Evolutionary conservation across 2,113 vertebrate species (phyloP).

Genomic region (Catharus fuscescens): DNA sequence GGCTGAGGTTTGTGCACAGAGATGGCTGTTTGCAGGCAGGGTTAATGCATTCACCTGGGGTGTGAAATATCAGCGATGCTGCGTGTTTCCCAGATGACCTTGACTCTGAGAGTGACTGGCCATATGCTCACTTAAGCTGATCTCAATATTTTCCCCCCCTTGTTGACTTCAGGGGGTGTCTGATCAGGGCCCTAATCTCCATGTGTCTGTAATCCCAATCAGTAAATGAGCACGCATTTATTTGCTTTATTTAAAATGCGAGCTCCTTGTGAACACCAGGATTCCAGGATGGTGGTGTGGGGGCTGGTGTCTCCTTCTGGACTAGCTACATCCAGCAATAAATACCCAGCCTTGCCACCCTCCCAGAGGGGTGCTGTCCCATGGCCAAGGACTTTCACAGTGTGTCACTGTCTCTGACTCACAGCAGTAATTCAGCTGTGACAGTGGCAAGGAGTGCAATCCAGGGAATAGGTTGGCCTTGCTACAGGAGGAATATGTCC

Average conservation of each 20-base stretch:
- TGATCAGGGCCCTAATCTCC: neutral
- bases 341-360: neutral
- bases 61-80: slow-evolving; percentile 13
- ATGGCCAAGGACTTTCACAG: neutral
- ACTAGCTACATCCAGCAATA: neutral
- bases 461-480: neutral
- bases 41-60: slow-evolving; percentile 35
- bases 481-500: neutral
- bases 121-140: slow-evolving; percentile 39
- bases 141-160: neutral
- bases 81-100: slow-evolving; percentile 25
- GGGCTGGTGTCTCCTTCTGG: neutral
- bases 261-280: neutral
- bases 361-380: neutral
- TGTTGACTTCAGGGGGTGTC: neutral
- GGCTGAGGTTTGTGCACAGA: neutral
- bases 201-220: neutral
- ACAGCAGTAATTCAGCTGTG: neutral
- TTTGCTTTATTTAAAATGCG: neutral
- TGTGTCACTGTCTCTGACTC: neutral
- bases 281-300: neutral
- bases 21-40: neutral
- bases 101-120: slow-evolving; percentile 21
- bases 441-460: neutral
- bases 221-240: neutral